These are phyloP conservation scores for Hypotaenidia philippensis DNA, from an alignment of 2,797 vertebrate species.

Conservation along the genomic window DNA sequence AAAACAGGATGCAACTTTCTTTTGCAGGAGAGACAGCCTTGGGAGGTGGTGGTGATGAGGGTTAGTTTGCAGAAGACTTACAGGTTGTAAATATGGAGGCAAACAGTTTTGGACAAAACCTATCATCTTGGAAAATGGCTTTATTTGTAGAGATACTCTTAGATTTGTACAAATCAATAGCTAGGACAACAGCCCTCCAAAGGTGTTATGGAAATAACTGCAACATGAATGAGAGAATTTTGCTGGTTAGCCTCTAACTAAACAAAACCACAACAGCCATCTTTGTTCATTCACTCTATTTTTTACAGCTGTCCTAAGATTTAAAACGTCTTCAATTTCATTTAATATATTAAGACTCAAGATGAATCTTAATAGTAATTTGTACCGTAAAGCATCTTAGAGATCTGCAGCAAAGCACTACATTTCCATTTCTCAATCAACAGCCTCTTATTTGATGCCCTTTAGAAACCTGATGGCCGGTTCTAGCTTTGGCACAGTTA, in stretches of 20 bases:
- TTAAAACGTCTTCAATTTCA: conserved; percentile 3
- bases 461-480: not conserved
- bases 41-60: not conserved
- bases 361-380: not conserved
- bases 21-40: not conserved
- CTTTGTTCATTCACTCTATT: not conserved
- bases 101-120: not conserved
- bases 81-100: not conserved
- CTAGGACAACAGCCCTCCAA: not conserved
- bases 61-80: not conserved
- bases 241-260: not conserved
- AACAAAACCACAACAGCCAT: not conserved
- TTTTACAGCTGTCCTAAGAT: not conserved
- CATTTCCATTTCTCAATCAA: not conserved
- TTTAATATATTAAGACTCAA: not conserved
- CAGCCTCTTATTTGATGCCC: not conserved
- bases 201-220: not conserved
- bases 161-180: not conserved
- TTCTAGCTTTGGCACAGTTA: not conserved
- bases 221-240: not conserved
- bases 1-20: not conserved
- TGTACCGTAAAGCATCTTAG: not conserved
- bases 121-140: not conserved
- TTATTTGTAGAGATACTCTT: not conserved
- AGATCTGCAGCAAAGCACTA: not conserved